Percentiles rank a stretch among this genome's conserved stretches.
phyloP scores from a whole-genome alignment of 2,113 vertebrate genomes.

The Collichthys lucidus region DNA sequence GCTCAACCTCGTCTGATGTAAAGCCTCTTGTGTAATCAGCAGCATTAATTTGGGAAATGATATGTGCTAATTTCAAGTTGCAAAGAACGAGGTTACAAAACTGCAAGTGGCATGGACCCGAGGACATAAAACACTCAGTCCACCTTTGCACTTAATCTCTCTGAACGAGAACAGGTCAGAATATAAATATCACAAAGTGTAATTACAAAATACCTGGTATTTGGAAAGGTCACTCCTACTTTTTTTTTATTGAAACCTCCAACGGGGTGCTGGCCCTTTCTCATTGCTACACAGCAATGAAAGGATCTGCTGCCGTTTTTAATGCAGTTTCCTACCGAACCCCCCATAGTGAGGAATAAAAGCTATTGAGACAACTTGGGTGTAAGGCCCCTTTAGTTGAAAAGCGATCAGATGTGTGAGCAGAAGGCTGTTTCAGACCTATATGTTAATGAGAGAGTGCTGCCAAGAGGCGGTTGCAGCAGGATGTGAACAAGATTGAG shows the following conservation, averaged over 20 bases:
- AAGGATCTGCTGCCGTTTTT: slow-evolving; percentile 38
- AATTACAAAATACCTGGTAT: slow-evolving; percentile 52
- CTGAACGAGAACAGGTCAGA: slow-evolving; percentile 49
- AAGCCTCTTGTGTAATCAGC: slow-evolving; percentile 25
- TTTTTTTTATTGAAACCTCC: slow-evolving; percentile 31
- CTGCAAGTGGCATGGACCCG: slow-evolving; percentile 19
- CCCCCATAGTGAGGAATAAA: slow-evolving; percentile 58
- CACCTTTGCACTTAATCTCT: slow-evolving; percentile 44
- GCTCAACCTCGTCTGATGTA: slow-evolving; percentile 5
- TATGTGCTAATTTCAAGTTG: slow-evolving; percentile 38
- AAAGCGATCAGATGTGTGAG: slow-evolving; percentile 69
- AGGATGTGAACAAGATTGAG: slow-evolving; percentile 30
- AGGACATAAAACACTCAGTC: slow-evolving; percentile 31
- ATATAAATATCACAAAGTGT: slow-evolving; percentile 59
- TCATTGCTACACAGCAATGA: slow-evolving; percentile 10
- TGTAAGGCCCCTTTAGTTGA: slow-evolving; percentile 59
- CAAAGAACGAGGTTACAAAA: slow-evolving; percentile 32
- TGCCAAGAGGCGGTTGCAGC: slow-evolving; percentile 57
- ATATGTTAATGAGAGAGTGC: slow-evolving; percentile 68
- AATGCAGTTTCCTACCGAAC: slow-evolving; percentile 44
- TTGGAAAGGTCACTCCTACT: slow-evolving; percentile 57
- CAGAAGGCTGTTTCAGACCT: slow-evolving; percentile 57
- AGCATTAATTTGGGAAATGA: slow-evolving; percentile 32
- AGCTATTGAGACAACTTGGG: slow-evolving; percentile 54
- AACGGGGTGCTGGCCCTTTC: slow-evolving; percentile 29